Evolutionary conservation across 2,113 vertebrate species (phyloP).

Genomic region (Alethe castanea): DNA sequence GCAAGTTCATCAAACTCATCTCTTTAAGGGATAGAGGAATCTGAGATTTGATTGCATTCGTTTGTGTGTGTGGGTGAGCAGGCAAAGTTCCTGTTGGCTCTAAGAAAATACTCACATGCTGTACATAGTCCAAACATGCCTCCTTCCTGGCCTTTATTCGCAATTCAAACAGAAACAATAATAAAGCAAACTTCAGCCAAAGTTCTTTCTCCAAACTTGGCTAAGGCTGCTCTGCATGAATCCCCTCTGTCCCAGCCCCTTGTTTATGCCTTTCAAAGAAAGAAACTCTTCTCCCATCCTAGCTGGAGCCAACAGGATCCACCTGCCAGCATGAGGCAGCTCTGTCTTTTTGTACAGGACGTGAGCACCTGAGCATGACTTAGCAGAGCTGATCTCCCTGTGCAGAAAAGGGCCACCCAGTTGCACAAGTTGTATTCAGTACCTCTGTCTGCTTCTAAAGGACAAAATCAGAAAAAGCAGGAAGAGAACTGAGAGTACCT

Average conservation of each 20-base stretch:
- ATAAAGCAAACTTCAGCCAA: constrained; percentile 22
- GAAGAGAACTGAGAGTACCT: not conserved
- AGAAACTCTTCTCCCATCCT: not conserved
- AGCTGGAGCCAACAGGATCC: not conserved
- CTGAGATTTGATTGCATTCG: not conserved
- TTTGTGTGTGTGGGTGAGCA: not conserved
- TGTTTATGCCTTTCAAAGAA: constrained; percentile 10
- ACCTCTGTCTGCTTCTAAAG: not conserved
- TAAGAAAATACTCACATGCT: not conserved
- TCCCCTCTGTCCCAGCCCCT: not conserved
- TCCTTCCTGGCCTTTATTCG: constrained; percentile 59
- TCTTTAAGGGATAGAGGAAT: not conserved
- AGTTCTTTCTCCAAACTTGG: constrained; percentile 33
- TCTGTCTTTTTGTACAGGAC: not conserved
- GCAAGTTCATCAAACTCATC: not conserved
- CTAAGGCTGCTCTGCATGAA: not conserved
- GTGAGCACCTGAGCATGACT: not conserved
- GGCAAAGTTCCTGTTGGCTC: not conserved
- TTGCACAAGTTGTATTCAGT: not conserved
- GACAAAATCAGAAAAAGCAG: not conserved
- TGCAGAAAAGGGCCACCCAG: not conserved
- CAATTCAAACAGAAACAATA: constrained; percentile 40
- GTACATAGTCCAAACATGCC: constrained; percentile 19
- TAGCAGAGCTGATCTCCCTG: not conserved
- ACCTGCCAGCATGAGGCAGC: not conserved